Conservation (phyloP, 2,113 vertebrate species). For the Caloenas nicobarica region DNA sequence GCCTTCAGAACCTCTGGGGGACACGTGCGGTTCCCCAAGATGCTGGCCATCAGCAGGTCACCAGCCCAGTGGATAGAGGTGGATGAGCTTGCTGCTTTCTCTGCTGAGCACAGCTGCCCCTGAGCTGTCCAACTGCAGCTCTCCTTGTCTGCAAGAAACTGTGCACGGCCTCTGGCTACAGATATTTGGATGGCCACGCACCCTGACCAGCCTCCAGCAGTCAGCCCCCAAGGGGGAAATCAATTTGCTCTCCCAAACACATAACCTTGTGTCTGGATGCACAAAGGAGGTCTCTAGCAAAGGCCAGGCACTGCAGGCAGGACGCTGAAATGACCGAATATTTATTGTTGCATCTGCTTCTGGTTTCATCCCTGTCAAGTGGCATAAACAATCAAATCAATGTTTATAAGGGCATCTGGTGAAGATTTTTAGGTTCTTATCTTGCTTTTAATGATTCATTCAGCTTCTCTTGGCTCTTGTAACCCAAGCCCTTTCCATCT, state of each 20-base stretch:
- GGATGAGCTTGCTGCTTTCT: background rate
- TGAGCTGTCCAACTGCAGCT: fast-evolving
- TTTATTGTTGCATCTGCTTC: slow-evolving; percentile 18
- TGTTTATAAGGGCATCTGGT: slow-evolving; percentile 7
- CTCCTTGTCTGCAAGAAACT: background rate
- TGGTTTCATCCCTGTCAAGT: slow-evolving; percentile 27
- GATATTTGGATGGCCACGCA: background rate
- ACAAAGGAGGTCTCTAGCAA: background rate
- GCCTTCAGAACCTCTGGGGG: background rate
- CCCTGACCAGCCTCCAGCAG: background rate
- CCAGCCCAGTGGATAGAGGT: fast-evolving
- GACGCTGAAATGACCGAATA: background rate
- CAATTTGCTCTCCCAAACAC: background rate
- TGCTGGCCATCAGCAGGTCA: background rate
- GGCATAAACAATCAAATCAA: slow-evolving; percentile 29
- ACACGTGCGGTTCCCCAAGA: background rate
- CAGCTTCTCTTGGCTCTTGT: background rate
- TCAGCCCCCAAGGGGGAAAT: background rate
- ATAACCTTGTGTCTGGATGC: background rate
- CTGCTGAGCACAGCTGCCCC: fast-evolving
- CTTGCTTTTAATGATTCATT: slow-evolving; percentile 15
- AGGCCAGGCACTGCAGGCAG: background rate
- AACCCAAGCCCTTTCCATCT: background rate
- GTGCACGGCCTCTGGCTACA: background rate
- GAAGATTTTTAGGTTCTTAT: slow-evolving; percentile 8